Evolutionary conservation across 2,888 invertebrate genomes (phyloP).

Genomic region (Polietes domitor): DNA sequence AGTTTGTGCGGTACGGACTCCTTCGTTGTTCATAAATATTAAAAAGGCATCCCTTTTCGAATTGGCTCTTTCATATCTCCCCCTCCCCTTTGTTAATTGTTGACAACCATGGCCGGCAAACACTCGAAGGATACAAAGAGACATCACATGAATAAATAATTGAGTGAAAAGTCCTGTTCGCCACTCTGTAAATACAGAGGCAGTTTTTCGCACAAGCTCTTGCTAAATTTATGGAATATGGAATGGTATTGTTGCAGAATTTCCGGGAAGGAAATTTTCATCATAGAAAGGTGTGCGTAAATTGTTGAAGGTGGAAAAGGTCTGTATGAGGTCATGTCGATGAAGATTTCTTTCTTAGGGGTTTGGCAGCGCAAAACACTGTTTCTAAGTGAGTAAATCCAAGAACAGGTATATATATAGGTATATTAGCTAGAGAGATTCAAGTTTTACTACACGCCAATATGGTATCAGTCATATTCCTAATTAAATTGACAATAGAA

Average conservation of each 20-base stretch:
- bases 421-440: too few relatives aligned
- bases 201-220: neutral
- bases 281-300: too few relatives aligned
- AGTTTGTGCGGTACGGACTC: neutral
- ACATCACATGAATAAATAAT: slow-evolving; percentile 65
- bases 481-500: too few relatives aligned
- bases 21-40: slow-evolving; percentile 50
- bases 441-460: too few relatives aligned
- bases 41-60: slow-evolving; percentile 43
- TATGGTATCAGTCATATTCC: too few relatives aligned
- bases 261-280: neutral
- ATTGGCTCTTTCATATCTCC: neutral
- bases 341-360: too few relatives aligned
- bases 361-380: too few relatives aligned
- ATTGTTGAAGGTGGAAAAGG: too few relatives aligned
- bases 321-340: too few relatives aligned
- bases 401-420: too few relatives aligned
- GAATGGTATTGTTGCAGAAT: neutral
- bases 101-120: slow-evolving; percentile 45
- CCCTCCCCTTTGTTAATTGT: slow-evolving; percentile 35
- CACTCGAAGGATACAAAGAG: slow-evolving; percentile 41
- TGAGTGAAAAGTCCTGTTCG: slow-evolving; percentile 33
- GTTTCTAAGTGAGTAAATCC: too few relatives aligned
- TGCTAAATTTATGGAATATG: neutral
- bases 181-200: neutral